These are phyloP conservation scores for Choreutis nemorana DNA, from an alignment of 2,888 invertebrate species.

Conservation along the genomic window DNA sequence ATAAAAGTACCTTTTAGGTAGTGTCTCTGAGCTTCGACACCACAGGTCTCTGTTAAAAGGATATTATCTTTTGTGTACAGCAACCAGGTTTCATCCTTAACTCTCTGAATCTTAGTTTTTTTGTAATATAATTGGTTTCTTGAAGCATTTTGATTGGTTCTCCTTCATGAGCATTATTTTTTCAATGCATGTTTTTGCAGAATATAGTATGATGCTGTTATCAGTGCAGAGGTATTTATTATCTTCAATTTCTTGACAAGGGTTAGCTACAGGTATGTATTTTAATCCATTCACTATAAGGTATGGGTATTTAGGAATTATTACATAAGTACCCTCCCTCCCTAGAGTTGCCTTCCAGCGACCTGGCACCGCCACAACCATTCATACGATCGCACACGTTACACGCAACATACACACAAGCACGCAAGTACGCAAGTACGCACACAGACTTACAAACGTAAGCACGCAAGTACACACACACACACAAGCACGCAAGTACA, in stretches of 20 bases:
- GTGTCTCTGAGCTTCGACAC: constrained; percentile 1
- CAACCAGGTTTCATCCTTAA: constrained; percentile 2
- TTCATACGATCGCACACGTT: too few species aligned
- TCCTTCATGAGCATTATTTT: constrained; percentile 7
- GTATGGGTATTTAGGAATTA: constrained; percentile 9
- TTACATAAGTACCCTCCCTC: too few species aligned
- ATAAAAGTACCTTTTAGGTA: constrained; percentile 5
- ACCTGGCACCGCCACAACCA: too few species aligned
- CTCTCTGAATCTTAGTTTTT: neutral
- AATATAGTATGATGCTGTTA: constrained; percentile 1
- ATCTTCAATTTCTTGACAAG: constrained; percentile 8
- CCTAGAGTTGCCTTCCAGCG: too few species aligned
- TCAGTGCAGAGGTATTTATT: constrained; percentile 2
- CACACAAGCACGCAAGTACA: too few species aligned
- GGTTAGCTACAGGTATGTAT: constrained; percentile 7
- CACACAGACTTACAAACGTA: too few species aligned
- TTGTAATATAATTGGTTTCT: constrained; percentile 1
- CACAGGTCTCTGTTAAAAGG: constrained; percentile 1
- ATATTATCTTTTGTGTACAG: neutral
- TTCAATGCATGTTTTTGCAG: constrained; percentile 7
- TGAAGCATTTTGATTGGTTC: constrained; percentile 7
- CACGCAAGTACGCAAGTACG: too few species aligned
- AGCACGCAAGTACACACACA: too few species aligned
- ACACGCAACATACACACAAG: too few species aligned
- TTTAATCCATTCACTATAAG: constrained; percentile 7